A percentile compares a stretch with the other conserved stretches of the same genome.
These are phyloP conservation scores for Graphium colonna DNA, from an alignment of 2,888 invertebrate species.

Conservation along the genomic window DNA sequence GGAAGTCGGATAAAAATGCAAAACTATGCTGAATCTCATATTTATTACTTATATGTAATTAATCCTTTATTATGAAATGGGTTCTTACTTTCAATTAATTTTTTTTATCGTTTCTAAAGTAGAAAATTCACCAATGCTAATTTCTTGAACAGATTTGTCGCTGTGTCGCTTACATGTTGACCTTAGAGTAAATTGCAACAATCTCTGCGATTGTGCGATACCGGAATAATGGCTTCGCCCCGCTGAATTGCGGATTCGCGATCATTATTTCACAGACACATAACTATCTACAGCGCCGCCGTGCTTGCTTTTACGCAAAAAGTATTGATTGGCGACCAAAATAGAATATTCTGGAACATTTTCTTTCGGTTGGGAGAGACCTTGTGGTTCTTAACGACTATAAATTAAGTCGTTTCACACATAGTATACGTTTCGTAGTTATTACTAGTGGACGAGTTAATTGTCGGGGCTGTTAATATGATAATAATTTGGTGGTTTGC, in stretches of 20 bases:
- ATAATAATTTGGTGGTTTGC: constrained; percentile 27
- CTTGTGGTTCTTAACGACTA: too few relatives aligned
- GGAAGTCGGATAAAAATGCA: too few relatives aligned
- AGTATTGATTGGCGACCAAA: constrained; percentile 11
- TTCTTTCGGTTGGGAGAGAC: not conserved
- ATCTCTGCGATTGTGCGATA: constrained; percentile 16
- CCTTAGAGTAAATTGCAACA: constrained; percentile 17
- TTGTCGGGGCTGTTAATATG: constrained; percentile 15
- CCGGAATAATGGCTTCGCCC: constrained; percentile 4
- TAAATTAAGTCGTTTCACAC: too few relatives aligned
- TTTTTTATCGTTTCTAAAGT: not conserved
- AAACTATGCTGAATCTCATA: too few relatives aligned
- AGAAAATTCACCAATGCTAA: not conserved
- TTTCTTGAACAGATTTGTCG: constrained; percentile 1
- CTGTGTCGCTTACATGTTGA: constrained; percentile 13
- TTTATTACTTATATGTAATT: too few relatives aligned
- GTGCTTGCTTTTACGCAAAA: constrained; percentile 8
- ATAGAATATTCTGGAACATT: not conserved
- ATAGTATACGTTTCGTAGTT: not conserved
- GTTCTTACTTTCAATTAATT: too few relatives aligned
- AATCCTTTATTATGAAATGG: too few relatives aligned
- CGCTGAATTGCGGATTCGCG: constrained; percentile 8
- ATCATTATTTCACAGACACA: not conserved
- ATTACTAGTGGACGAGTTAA: not conserved
- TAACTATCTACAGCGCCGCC: not conserved